Base-by-base conservation (phyloP, 2,888 invertebrate species). In the Thymelicus sylvestris region DNA sequence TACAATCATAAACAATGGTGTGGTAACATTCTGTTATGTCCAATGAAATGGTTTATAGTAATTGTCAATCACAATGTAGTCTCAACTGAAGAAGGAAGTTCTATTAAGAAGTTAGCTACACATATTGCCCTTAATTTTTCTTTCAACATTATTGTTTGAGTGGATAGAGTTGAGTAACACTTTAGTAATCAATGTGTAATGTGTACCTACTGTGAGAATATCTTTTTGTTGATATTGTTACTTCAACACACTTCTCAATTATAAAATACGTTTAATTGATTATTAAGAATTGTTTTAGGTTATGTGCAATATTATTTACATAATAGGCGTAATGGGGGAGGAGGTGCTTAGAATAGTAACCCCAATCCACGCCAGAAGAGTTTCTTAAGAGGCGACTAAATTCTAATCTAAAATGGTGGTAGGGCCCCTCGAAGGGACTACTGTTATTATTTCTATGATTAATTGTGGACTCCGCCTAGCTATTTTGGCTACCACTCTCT, bases 81-180 rank as follows among this genome's bases (percentile, higher is more conserved):
- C 76, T 78, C 82, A 80, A 77, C 80, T 85, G 82, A 87, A 91
- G 87, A 78, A 88, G 93, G 93, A 93, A 89, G 92, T 93, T 85
- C 89, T 85, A 90, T 91, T 91, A 90, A 86, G 88, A 85, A 78
- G 82, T 84, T 85, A 83, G 86, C 80, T 72, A 77, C 78, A 82
- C 82, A 88, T 87, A 92, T 92, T 92, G 92, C 81, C 89, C 91
- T 88, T 90, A 92, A 92, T 93, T 91, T 86, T 86, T 82, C 81
- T 82, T 83, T 82, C 80, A 78, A 83, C 84, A 84, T 85, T 82
- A 83, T 84, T 83, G 80, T 76, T 77, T 80, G 72, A 75, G 73
- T 77, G 73, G 77, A 78, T 75, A 73, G 66, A 74, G 63, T 67
- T 47, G 63, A 66, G 57, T 69, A 70, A 70, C 65, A 52, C 50